These are phyloP conservation scores for Rhodinocichla rosea DNA, from an alignment of 2,113 vertebrate species.

Conservation along the genomic window DNA sequence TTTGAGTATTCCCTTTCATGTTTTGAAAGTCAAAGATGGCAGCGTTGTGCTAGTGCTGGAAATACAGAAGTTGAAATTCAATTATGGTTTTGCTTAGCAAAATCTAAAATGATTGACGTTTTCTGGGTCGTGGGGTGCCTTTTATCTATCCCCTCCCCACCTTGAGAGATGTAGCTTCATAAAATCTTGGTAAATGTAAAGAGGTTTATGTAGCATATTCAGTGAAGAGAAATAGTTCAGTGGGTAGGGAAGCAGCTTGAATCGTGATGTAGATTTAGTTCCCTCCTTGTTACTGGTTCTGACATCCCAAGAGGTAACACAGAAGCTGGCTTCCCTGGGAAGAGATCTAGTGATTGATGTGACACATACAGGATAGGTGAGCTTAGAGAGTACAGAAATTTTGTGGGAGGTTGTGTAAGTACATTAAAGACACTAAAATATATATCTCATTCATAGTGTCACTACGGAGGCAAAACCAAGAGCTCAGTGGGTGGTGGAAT, in stretches of 20 bases:
- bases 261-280: not conserved
- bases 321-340: constrained; percentile 44
- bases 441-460: constrained; percentile 68
- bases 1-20: constrained; percentile 6
- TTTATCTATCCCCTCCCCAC: not conserved
- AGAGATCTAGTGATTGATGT: constrained; percentile 66
- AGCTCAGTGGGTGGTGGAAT: constrained; percentile 60
- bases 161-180: not conserved
- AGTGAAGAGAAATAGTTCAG: not conserved
- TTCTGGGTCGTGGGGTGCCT: not conserved
- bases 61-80: not conserved
- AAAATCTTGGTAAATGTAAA: not conserved
- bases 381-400: constrained; percentile 62
- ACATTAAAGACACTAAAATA: constrained; percentile 65
- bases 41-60: not conserved
- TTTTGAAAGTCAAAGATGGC: constrained; percentile 9
- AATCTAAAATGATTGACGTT: not conserved
- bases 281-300: not conserved
- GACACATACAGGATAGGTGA: constrained; percentile 67
- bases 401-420: constrained; percentile 66
- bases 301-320: constrained; percentile 43
- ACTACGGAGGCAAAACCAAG: constrained; percentile 61
- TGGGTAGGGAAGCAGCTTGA: not conserved
- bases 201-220: not conserved
- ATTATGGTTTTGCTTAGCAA: not conserved